Evolutionary conservation across 2,888 invertebrate species (phyloP), one percentile per base, ranked within the genome.

Genomic region (Tetheella fluctuosa): DNA sequence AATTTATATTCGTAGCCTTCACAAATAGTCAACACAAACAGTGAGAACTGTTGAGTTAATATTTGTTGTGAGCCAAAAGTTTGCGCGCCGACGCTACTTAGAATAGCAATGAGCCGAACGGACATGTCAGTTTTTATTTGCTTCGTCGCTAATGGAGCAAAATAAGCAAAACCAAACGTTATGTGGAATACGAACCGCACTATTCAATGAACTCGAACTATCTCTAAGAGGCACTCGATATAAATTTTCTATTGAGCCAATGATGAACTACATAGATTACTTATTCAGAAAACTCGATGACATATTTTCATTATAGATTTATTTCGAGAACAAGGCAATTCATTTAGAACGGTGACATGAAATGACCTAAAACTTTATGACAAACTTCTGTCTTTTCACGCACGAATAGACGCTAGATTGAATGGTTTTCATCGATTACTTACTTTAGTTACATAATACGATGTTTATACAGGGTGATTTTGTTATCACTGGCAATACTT

Each of bases 71-170:
- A 74, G 63, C 59, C 64, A 59, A 71, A 72, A 75, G 64, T 70
- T 73, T 48, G 48, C 2, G 20, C 60, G 64, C 62, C 34, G 62
- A 61, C 57, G 64, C 59, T 64, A 69, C 67, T 70, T 67, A 64
- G 62, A 73, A 73, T 69, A 58, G 71, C 70, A 71, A 67, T 67
- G 72, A 73, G 70, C 64, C 60, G 68, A 73, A 74, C 76, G 76
- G 79, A 80, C 69, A 74, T 70, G 79, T 79, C 80, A 76, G 65
- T 82, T 81, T 80, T 77, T 77, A 82, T 81, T 83, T 74, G 70
- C 64, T 64, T 57, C 68, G 59, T 48, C 61, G 63, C 70, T 70
- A 72, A 76, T 74, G 69, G 68, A 63, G 61, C 68, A 65, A 77
- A 71, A 73, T 67, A 65, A 69, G 68, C 66, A 77, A 72, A 68